phyloP scores from a whole-genome alignment of 2,113 vertebrate species.

The Triplophysa dalaica region DNA sequence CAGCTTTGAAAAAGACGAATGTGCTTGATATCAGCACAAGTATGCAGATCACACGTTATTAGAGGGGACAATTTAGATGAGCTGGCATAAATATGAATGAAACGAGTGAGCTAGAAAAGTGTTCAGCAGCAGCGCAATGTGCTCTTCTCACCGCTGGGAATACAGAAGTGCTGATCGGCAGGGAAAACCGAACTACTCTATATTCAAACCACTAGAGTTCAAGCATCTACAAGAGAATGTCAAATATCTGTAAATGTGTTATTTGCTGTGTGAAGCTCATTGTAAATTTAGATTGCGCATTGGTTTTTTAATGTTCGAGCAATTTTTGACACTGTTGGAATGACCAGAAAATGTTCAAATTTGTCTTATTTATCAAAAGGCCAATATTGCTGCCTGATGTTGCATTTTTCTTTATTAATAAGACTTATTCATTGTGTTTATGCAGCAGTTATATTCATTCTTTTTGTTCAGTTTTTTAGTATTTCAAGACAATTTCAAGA shows the following conservation, averaged over 20 bases:
- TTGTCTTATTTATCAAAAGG: conserved; percentile 24
- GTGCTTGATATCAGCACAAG: conserved; percentile 33
- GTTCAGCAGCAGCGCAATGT: conserved; percentile 55
- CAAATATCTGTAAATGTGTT: conserved; percentile 65
- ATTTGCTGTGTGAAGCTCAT: conserved; percentile 58
- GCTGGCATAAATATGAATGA: conserved; percentile 47
- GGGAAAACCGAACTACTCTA: conserved; percentile 60
- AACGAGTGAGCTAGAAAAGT: conserved; percentile 38
- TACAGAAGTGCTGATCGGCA: conserved; percentile 60
- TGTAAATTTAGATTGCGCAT: conserved; percentile 64
- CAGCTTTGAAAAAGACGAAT: conserved; percentile 19
- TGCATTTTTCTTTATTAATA: conserved; percentile 42
- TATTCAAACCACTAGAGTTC: conserved; percentile 40
- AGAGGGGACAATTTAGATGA: conserved; percentile 49
- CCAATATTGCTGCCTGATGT: conserved; percentile 29
- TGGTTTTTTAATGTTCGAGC: conserved; percentile 43
- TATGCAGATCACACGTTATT: conserved; percentile 52
- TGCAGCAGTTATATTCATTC: conserved; percentile 17
- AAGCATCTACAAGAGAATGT: conserved; percentile 64
- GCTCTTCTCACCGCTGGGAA: conserved; percentile 66
- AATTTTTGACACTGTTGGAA: conserved; percentile 32
- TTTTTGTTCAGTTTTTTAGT: neutral
- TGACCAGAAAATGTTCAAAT: conserved; percentile 15
- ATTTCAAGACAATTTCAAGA: conserved; percentile 12
- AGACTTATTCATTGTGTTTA: conserved; percentile 3